Evolutionary conservation across 2,888 invertebrate genomes (phyloP).

Genomic region (Drosophila multiciliata): DNA sequence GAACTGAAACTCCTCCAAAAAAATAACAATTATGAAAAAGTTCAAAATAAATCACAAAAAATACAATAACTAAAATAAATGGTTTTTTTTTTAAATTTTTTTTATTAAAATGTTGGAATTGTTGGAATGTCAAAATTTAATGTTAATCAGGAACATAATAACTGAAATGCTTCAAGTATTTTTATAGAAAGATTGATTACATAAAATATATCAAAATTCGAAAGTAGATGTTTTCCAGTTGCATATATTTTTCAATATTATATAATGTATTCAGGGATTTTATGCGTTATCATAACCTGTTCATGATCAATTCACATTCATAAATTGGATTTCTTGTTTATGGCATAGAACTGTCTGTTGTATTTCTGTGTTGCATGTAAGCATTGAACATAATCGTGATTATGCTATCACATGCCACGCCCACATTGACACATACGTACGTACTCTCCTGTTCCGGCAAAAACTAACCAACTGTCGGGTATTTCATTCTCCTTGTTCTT

Average conservation of each 20-base stretch:
- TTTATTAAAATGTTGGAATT: no score
- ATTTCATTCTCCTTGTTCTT: slow-evolving; percentile 4
- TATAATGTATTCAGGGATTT: not conserved
- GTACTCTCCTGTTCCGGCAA: slow-evolving; percentile 10
- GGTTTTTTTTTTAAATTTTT: no score
- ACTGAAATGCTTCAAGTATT: not conserved
- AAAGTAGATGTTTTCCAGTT: not conserved
- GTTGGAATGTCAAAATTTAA: not conserved
- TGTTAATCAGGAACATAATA: not conserved
- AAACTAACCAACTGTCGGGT: slow-evolving; percentile 21
- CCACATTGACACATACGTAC: slow-evolving; percentile 28
- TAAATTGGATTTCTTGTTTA: slow-evolving; percentile 16
- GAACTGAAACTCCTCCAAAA: slow-evolving; percentile 11
- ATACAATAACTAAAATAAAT: no score
- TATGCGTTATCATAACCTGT: not conserved
- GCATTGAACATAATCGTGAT: slow-evolving; percentile 38
- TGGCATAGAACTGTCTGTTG: slow-evolving; percentile 2
- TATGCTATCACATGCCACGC: slow-evolving; percentile 42
- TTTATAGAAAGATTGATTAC: not conserved
- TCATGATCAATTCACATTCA: slow-evolving; percentile 8
- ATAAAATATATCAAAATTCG: not conserved
- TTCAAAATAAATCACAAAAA: no score
- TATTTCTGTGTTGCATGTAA: slow-evolving; percentile 11
- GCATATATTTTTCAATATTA: not conserved
- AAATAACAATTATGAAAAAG: no score